Evolutionary conservation across 2,113 vertebrate genomes (phyloP).

Genomic region (Atherinomorus stipes): DNA sequence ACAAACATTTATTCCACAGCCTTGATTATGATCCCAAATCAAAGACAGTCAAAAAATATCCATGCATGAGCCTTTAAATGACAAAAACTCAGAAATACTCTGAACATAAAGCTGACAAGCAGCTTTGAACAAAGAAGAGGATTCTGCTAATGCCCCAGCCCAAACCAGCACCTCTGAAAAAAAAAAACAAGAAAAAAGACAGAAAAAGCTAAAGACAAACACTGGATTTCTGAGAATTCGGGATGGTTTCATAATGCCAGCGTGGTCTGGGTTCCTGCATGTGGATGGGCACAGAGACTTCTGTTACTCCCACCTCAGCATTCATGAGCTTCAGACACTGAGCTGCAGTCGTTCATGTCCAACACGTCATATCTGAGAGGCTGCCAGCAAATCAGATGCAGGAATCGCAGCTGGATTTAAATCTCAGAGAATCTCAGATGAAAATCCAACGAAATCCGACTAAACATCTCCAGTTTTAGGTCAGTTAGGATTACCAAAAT

Average conservation of each 20-base stretch:
- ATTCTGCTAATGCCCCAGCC: conserved; percentile 35
- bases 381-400: conserved; percentile 9
- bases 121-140: too few species aligned
- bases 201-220: neutral
- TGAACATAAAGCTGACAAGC: too few species aligned
- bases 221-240: conserved; percentile 52
- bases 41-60: too few species aligned
- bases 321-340: conserved; percentile 43
- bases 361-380: conserved; percentile 44
- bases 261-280: conserved; percentile 60
- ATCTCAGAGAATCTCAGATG: too few species aligned
- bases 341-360: conserved; percentile 39
- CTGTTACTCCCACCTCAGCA: conserved; percentile 60
- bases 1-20: neutral
- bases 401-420: neutral
- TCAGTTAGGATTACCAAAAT: too few species aligned
- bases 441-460: too few species aligned
- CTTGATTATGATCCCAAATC: neutral
- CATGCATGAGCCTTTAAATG: too few species aligned
- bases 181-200: too few species aligned
- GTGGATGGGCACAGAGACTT: conserved; percentile 50
- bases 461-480: too few species aligned
- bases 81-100: conserved; percentile 32
- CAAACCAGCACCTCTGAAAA: neutral
- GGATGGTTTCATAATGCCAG: conserved; percentile 58